A percentile compares a stretch with the other conserved stretches of the same genome.
phyloP scores from a whole-genome alignment of 2,797 vertebrate species.

The Lacerta viridis region DNA sequence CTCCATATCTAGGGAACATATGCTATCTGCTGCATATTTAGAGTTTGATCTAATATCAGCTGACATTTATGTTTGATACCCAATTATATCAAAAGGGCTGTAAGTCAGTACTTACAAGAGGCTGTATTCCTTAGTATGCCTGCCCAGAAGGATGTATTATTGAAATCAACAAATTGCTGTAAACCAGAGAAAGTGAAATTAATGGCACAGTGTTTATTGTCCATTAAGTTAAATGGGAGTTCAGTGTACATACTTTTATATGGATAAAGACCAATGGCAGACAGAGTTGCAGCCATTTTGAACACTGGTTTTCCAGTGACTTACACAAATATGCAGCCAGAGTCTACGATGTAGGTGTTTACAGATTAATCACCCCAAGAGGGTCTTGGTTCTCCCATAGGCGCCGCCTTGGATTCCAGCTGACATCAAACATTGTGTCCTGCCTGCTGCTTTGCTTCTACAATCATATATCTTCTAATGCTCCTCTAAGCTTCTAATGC shows the following conservation, averaged over 20 bases:
- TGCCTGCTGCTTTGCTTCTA: no score
- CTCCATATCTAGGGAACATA: conserved; percentile 33
- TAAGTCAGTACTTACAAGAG: conserved; percentile 21
- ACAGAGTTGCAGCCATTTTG: not conserved
- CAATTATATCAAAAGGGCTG: conserved; percentile 51
- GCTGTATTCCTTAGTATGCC: not conserved
- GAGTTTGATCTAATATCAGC: conserved; percentile 49
- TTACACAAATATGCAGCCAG: no score
- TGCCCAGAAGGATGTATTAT: not conserved
- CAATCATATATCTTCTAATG: no score
- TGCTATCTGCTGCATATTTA: conserved; percentile 38
- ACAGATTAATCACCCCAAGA: no score
- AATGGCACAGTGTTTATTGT: not conserved
- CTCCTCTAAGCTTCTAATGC: no score
- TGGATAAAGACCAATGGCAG: not conserved
- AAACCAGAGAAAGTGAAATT: not conserved
- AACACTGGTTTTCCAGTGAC: not conserved
- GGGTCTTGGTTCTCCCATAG: no score
- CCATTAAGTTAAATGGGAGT: not conserved
- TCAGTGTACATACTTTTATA: not conserved
- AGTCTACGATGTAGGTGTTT: no score
- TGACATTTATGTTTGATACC: conserved; percentile 56
- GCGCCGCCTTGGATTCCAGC: no score
- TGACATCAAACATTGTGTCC: no score
- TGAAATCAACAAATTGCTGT: not conserved